Base-by-base conservation (phyloP, 2,797 vertebrate species). In the Acridotheres tristis region DNA sequence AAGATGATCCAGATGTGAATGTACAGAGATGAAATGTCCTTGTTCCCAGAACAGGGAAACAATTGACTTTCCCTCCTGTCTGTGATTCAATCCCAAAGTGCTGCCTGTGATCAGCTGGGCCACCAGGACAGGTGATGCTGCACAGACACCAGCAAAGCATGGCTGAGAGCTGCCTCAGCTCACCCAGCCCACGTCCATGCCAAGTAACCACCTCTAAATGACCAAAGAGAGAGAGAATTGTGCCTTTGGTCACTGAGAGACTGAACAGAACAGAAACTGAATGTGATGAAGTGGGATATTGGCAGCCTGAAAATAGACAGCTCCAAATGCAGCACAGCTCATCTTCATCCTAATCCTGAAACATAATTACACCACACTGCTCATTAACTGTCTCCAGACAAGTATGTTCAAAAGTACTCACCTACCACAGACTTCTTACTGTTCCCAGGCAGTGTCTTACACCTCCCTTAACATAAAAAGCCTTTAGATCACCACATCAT, bases 361-460 rank as follows among this genome's bases (percentile, higher is more conserved):
- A 77, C 63, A 68, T 81, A 95, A 90, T 88, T 90, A 92, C 81
- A 89, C 63, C 92, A 89, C 72, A 38, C 11, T 89, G 81, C 86
- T 94, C 84, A 89, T 95, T 90, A 96, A 87, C 88, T 57, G 59
- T 77, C 88, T 93, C 81, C 73, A 95, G 71, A 90, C 71, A 89
- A 90, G 77, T 21, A 76, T 20, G 45, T 89, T 89, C 7, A 34
- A 72, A 94, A 93, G 81, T 42, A 69, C 65, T 69, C 77, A 51
- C 88, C 86, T 67, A 90, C 81, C 65, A 89, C 47, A 90, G 84
- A 47, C 51, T 82, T 76, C 82, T 83, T 43, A 30, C 79, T 63
- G 65, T 65, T 94, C 85, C 82, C 83, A 57, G 65, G 88, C 71
- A 73, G 34, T 50, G 85, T 79, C 84, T 90, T 85, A 76, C 62